Percentiles rank a stretch among this genome's conserved stretches.
Conservation (phyloP, 2,113 vertebrate species). For the Halichoerus grypus region DNA sequence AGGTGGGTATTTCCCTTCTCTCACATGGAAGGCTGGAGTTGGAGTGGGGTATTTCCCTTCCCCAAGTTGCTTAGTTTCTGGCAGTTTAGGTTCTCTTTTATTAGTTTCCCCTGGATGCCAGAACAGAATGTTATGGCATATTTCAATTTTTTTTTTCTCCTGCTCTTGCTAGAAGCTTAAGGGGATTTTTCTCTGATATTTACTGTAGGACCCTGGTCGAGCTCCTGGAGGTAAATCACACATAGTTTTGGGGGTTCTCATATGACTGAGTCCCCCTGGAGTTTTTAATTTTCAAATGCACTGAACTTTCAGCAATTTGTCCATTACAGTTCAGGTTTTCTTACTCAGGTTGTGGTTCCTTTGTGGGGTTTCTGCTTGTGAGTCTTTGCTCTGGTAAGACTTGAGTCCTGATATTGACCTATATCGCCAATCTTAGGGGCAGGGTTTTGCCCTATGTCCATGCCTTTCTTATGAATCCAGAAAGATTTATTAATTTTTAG, state of each 20-base stretch:
- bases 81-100: neutral
- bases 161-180: neutral
- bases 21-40: neutral
- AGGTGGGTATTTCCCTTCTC: neutral
- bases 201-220: neutral
- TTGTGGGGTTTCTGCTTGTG: neutral
- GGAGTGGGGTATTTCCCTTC: neutral
- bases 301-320: neutral
- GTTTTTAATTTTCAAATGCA: neutral
- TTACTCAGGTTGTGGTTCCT: neutral
- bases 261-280: neutral
- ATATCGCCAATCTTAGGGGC: neutral
- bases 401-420: neutral
- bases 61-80: neutral
- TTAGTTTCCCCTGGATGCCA: neutral
- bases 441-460: neutral
- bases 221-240: neutral
- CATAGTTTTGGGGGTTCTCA: neutral
- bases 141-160: neutral
- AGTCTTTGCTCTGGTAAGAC: neutral
- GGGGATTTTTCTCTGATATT: neutral
- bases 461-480: neutral
- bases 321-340: neutral
- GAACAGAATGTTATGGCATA: neutral
- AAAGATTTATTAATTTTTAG: neutral